Evolutionary conservation across 2,888 invertebrate species (phyloP), one percentile per base, ranked within the genome.

Genomic region (Tipula vernalis): DNA sequence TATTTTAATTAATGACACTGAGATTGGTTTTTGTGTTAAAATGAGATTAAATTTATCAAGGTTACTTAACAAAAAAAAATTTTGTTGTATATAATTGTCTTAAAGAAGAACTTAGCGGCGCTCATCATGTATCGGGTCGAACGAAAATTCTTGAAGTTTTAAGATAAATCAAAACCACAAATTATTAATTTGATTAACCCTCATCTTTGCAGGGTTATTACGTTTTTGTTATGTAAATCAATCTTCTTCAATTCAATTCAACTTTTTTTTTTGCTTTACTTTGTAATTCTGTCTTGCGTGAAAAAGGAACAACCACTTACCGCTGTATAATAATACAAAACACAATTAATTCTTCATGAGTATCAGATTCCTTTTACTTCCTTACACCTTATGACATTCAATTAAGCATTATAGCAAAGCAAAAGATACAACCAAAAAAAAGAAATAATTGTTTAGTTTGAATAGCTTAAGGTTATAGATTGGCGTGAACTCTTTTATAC

Each of bases 331-430:
- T 28, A 28, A 28, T 28, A 28, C 12, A 28, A 71, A 71, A 10
- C 6, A 71, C 28, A 28, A 28, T 71, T 28, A 71, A 71, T 71
- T 71, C 71, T 28, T 28, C 28, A 28, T 28, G 28, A 1, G 28
- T 28, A 71, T 71, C 28, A 28, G 28, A 28, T 71, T 28, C 71
- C 71, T 71, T 71, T 71, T 71, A 71, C 71, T 71, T 71, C 71
- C 71, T 71, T 71, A 71, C 71, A 71, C 71, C 71, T 71, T 71
- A 71, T 71, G 71, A 71, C 71, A 71, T 71, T 71, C 71, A 71
- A 71, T 71, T 71, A 71, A 71, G 71, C 71, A 71, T 71, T 71
- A 10, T 28, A 28, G 28, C 10, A 18, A 28, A 28, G 28, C 28
- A 0, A 28, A 28, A 2, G 2, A 0, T 28, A 28, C 28, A 28